phyloP scores from a whole-genome alignment of 2,113 vertebrate genomes.

The Trematocara nigrifrons region DNA sequence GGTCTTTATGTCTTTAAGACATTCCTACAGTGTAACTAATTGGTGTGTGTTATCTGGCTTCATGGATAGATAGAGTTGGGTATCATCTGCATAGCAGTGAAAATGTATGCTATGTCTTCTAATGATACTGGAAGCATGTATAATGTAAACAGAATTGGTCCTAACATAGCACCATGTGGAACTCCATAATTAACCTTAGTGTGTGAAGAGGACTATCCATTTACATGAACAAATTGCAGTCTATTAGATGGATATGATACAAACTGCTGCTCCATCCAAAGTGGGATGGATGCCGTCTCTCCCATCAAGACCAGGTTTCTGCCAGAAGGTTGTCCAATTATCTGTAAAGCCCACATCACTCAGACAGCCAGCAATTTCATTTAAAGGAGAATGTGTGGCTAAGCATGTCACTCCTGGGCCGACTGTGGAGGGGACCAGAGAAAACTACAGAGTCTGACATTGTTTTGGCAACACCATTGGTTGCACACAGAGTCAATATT shows the following conservation, averaged over 20 bases:
- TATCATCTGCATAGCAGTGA: neutral
- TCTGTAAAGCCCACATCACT: neutral
- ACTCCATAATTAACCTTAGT: neutral
- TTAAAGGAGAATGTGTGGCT: neutral
- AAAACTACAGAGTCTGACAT: neutral
- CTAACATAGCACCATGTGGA: fast-evolving
- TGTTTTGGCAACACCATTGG: neutral
- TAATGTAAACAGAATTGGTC: neutral
- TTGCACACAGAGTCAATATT: neutral
- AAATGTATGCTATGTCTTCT: neutral
- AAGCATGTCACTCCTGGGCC: neutral
- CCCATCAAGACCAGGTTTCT: neutral
- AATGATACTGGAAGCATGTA: neutral
- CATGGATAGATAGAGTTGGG: neutral
- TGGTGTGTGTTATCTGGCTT: neutral
- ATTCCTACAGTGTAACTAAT: neutral
- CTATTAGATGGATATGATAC: neutral
- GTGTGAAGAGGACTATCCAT: neutral
- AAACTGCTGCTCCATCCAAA: neutral
- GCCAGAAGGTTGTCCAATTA: neutral
- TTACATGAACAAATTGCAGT: neutral
- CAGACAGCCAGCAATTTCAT: neutral
- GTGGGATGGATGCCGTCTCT: neutral
- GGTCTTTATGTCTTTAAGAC: neutral
- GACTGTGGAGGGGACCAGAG: neutral